Percentiles rank a stretch among this genome's conserved stretches.
These are phyloP conservation scores for Leptobrachium ailaonicum DNA, from an alignment of 2,113 vertebrate species.

Conservation along the genomic window DNA sequence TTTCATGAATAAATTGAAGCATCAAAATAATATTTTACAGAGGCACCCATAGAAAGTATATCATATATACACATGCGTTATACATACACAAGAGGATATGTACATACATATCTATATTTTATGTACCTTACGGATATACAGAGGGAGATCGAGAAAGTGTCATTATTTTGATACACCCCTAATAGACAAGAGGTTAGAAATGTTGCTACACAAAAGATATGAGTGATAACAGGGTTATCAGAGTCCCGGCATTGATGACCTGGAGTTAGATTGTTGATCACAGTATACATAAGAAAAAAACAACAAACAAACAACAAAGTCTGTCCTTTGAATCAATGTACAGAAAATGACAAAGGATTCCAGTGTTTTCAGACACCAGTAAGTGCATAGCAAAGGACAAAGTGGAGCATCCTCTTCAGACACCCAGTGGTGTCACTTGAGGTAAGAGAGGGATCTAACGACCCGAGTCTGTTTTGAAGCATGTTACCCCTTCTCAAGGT, in stretches of 20 bases:
- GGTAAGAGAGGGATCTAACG: constrained; percentile 59
- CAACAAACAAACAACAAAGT: constrained; percentile 33
- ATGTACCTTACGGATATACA: too few relatives aligned
- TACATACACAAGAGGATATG: too few relatives aligned
- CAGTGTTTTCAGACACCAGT: constrained; percentile 62
- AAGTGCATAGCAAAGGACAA: constrained; percentile 69
- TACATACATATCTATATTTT: too few relatives aligned
- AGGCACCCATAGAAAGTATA: too few relatives aligned
- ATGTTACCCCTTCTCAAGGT: constrained; percentile 7
- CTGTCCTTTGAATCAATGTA: constrained; percentile 64
- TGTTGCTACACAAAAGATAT: constrained; percentile 51
- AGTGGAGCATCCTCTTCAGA: constrained; percentile 64
- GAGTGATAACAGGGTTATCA: constrained; percentile 45
- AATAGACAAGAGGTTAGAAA: constrained; percentile 48
- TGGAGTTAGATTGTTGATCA: constrained; percentile 63
- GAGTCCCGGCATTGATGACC: constrained; percentile 20
- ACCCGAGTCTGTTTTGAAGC: constrained; percentile 22
- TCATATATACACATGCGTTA: too few relatives aligned
- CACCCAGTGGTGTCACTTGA: constrained; percentile 62
- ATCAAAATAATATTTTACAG: too few relatives aligned
- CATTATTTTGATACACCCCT: constrained; percentile 3
- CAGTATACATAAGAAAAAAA: constrained; percentile 66
- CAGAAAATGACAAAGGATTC: constrained; percentile 57
- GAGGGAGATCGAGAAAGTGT: too few relatives aligned
- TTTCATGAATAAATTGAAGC: too few relatives aligned